Percentiles rank a stretch among this genome's conserved stretches.
These are phyloP conservation scores for Lithophane leautieri DNA, from an alignment of 2,888 invertebrate species.

Conservation along the genomic window DNA sequence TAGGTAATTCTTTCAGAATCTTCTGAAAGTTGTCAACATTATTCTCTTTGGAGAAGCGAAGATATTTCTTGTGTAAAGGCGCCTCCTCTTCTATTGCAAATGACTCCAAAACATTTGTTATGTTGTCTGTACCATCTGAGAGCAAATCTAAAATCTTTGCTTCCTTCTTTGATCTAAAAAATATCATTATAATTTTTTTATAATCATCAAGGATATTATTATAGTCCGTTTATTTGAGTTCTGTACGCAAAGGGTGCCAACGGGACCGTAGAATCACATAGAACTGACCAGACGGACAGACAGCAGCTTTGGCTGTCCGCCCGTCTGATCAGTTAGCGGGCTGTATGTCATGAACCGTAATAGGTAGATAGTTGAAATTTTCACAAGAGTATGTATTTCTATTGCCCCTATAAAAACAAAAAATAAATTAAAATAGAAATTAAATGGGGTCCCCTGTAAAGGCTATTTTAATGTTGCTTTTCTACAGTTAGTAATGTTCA, in stretches of 20 bases:
- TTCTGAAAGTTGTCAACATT: slow-evolving; percentile 82
- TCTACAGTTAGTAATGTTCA: not conserved
- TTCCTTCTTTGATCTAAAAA: slow-evolving; percentile 75
- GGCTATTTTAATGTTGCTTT: not conserved
- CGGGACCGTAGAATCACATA: too few relatives aligned
- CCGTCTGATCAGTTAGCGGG: too few relatives aligned
- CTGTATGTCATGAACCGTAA: too few relatives aligned
- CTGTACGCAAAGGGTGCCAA: too few relatives aligned
- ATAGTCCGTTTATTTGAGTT: not conserved
- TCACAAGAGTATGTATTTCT: too few relatives aligned
- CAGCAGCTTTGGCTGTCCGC: too few relatives aligned
- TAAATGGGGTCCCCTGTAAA: not conserved
- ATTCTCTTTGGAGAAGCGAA: slow-evolving; percentile 81
- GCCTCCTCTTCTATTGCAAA: slow-evolving; percentile 73
- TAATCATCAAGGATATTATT: not conserved
- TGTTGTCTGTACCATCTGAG: slow-evolving; percentile 64
- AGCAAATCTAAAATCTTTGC: slow-evolving; percentile 72
- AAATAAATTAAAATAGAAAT: too few relatives aligned
- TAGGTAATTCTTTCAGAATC: slow-evolving; percentile 84
- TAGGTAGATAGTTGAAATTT: too few relatives aligned
- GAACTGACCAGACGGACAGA: too few relatives aligned
- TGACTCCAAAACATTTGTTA: slow-evolving; percentile 70
- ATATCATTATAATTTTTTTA: not conserved
- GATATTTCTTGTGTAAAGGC: slow-evolving; percentile 81
- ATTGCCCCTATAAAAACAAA: too few relatives aligned